phyloP scores from a whole-genome alignment of 1,140 invertebrate genomes.

The Neuroterus valhalla region DNA sequence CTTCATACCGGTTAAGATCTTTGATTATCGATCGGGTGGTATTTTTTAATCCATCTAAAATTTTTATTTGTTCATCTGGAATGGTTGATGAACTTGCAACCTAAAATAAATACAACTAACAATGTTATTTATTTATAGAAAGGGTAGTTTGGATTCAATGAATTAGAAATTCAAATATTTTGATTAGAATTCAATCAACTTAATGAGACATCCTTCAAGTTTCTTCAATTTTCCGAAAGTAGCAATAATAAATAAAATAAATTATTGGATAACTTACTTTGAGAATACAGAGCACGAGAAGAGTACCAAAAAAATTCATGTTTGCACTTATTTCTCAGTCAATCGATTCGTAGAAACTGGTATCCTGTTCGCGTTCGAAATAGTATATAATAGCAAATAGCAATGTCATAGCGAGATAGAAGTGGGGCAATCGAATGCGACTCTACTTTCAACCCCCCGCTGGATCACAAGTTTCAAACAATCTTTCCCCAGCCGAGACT shows the following conservation, averaged over 20 bases:
- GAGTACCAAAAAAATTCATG: not conserved
- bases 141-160: not conserved
- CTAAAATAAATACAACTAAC: not conserved
- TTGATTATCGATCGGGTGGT: slow-evolving; percentile 10
- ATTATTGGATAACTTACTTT: not conserved
- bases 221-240: no score
- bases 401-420: not conserved
- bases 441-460: not conserved
- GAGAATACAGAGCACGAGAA: not conserved
- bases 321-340: slow-evolving; percentile 15
- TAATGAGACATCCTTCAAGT: no score
- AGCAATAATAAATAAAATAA: not conserved
- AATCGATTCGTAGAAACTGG: slow-evolving; percentile 15
- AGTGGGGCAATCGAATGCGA: slow-evolving; percentile 18
- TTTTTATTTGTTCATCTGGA: slow-evolving; percentile 8
- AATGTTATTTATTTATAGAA: not conserved
- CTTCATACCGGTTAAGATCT: not conserved
- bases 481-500: not conserved
- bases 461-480: not conserved
- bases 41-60: not conserved
- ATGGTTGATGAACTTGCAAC: not conserved
- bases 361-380: not conserved
- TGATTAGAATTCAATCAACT: no score
- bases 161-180: not conserved
- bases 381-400: no score